Evolutionary conservation across 2,113 vertebrate species (phyloP).

Genomic region (Labeo rohita): DNA sequence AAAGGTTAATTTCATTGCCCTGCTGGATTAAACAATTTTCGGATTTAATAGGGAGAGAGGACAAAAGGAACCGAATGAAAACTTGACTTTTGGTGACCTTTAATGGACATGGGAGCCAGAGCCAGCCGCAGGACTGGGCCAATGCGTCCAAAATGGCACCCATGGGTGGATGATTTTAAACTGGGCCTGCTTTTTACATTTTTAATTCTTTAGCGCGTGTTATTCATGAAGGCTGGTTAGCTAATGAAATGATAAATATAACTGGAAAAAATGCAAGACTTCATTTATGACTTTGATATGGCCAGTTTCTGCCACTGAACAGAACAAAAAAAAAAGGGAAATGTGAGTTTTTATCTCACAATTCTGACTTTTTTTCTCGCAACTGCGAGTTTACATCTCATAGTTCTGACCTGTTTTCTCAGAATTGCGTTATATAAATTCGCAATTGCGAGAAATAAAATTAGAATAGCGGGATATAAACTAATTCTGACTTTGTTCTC

Average conservation of each 20-base stretch:
- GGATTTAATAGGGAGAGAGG: slow-evolving; percentile 59
- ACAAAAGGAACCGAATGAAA: slow-evolving; percentile 36
- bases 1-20: slow-evolving; percentile 70
- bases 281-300: neutral
- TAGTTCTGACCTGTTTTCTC: no score
- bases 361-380: no score
- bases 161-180: neutral
- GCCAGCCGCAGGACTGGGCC: neutral
- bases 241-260: neutral
- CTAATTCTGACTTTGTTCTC: no score
- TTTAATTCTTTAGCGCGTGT: neutral
- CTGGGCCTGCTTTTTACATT: slow-evolving; percentile 1
- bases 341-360: no score
- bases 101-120: slow-evolving; percentile 20
- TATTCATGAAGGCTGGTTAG: neutral
- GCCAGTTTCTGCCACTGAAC: no score
- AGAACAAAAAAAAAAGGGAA: no score
- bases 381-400: no score
- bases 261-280: neutral
- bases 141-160: neutral
- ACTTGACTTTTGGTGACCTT: slow-evolving; percentile 46
- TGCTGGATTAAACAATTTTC: slow-evolving; percentile 61
- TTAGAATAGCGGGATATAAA: no score
- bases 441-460: no score
- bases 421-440: no score